These are phyloP conservation scores for Notothenia coriiceps DNA, from an alignment of 2,113 vertebrate species.

Conservation along the genomic window DNA sequence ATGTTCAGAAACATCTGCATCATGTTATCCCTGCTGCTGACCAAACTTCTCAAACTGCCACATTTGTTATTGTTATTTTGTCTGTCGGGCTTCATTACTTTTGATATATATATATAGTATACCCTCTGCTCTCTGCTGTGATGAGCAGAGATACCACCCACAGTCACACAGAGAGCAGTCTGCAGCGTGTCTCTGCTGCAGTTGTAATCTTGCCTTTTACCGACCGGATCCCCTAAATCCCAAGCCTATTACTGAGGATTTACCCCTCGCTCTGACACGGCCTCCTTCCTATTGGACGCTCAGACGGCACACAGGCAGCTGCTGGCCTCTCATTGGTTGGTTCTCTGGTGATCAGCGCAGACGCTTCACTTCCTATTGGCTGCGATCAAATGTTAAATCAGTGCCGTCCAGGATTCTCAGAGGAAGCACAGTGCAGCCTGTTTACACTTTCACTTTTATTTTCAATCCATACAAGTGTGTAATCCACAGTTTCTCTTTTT, in stretches of 20 bases:
- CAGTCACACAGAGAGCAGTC: conserved; percentile 31
- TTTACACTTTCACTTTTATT: not conserved
- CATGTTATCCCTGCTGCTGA: no score
- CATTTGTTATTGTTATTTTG: not conserved
- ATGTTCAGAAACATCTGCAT: no score
- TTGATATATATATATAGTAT: no score
- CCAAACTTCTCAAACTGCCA: no score
- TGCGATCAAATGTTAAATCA: conserved; percentile 51
- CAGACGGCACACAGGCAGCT: conserved; percentile 9
- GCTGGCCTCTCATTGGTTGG: conserved; percentile 62
- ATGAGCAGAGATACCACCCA: not conserved
- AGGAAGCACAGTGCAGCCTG: not conserved
- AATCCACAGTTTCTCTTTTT: not conserved
- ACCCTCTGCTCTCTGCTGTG: not conserved
- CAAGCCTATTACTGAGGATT: conserved; percentile 84
- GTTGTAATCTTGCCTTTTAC: conserved; percentile 77
- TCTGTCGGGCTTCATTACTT: no score
- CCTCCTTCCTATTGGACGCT: conserved; percentile 60
- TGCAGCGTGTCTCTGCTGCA: conserved; percentile 56
- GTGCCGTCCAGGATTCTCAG: no score
- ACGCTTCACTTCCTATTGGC: conserved; percentile 53
- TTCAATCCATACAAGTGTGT: not conserved
- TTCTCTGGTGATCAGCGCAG: conserved; percentile 41
- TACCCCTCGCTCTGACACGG: conserved; percentile 63
- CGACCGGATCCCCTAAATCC: conserved; percentile 78